These are phyloP conservation scores for Candoia aspera DNA, from an alignment of 2,113 vertebrate species.

Conservation along the genomic window DNA sequence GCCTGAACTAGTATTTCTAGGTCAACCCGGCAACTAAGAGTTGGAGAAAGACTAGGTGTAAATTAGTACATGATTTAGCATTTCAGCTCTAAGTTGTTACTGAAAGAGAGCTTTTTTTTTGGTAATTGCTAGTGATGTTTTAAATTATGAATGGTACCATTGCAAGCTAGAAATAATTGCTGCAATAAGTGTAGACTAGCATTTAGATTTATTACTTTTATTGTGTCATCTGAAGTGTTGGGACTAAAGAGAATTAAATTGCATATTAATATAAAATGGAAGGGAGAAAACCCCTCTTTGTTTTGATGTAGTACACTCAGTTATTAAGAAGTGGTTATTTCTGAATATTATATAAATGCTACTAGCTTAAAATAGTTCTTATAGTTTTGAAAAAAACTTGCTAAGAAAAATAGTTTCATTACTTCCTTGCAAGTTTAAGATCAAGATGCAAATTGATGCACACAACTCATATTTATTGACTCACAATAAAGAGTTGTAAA, in stretches of 20 bases:
- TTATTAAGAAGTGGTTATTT: conserved; percentile 8
- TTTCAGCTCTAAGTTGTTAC: background rate
- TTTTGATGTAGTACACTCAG: background rate
- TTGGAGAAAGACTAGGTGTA: background rate
- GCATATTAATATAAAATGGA: background rate
- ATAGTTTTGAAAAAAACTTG: background rate
- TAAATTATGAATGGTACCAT: background rate
- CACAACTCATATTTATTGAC: background rate
- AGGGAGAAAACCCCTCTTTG: background rate
- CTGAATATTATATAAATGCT: conserved; percentile 1
- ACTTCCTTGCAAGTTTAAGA: conserved; percentile 1
- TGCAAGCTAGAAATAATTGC: background rate
- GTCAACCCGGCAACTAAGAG: background rate
- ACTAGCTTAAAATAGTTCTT: background rate
- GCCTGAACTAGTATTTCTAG: background rate
- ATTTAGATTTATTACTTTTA: background rate
- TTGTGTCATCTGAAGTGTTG: background rate
- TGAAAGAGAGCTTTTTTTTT: too few relatives aligned
- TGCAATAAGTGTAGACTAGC: background rate
- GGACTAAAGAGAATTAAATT: background rate
- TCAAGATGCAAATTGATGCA: background rate
- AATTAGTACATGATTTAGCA: background rate
- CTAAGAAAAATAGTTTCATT: background rate
- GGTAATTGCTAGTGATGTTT: background rate
- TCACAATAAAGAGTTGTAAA: background rate